Conservation (phyloP, 2,113 vertebrate species). For the Pangasianodon hypophthalmus region DNA sequence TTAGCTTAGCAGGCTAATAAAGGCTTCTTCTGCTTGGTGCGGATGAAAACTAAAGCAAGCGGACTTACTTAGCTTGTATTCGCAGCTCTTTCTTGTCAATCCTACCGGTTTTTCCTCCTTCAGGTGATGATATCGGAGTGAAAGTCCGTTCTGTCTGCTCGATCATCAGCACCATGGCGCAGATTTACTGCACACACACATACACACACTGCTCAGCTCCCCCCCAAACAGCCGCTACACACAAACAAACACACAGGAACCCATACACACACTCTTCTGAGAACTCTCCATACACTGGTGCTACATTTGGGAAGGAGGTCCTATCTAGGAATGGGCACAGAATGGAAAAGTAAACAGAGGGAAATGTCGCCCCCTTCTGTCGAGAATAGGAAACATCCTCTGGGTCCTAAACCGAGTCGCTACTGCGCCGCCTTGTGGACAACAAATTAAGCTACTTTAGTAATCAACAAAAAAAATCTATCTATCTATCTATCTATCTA, state of each 20-base stretch:
- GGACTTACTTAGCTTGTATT: constrained; percentile 64
- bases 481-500: no score
- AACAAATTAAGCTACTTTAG: neutral
- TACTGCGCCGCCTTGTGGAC: neutral
- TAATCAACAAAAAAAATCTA: no score
- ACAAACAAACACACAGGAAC: constrained; percentile 14
- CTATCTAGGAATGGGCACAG: constrained; percentile 14
- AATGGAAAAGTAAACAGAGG: neutral
- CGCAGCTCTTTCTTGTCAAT: constrained; percentile 55
- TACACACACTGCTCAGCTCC: neutral
- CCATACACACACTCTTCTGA: constrained; percentile 3
- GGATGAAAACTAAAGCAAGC: neutral
- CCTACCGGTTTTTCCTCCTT: constrained; percentile 45
- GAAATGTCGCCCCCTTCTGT: constrained; percentile 25
- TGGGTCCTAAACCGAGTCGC: neutral
- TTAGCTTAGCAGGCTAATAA: constrained; percentile 14
- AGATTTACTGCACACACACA: constrained; percentile 45
- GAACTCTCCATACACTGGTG: neutral
- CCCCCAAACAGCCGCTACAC: neutral
- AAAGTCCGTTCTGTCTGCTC: constrained; percentile 63
- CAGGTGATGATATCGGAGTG: constrained; percentile 59
- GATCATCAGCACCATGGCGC: constrained; percentile 64
- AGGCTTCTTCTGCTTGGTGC: neutral
- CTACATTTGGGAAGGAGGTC: constrained; percentile 44
- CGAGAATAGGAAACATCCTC: neutral